Evolutionary conservation across 2,113 vertebrate genomes (phyloP), one percentile per base, ranked within the genome.

Genomic region (Poeciliopsis occidentalis): DNA sequence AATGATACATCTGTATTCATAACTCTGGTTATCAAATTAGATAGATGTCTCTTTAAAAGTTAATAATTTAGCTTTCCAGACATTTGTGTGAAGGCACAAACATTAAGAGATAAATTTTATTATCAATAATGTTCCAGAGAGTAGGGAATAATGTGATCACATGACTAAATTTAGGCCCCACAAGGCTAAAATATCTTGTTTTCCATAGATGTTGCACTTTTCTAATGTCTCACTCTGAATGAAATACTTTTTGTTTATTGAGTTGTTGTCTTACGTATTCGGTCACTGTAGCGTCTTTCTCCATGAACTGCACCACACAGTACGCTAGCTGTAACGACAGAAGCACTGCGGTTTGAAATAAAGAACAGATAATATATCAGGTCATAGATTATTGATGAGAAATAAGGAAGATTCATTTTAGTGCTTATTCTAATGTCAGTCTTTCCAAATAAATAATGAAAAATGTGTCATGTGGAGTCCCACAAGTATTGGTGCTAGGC

Each of bases 261-360:
- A 27, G 27, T 15, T 12, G 60, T 0, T 60, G 7, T 91, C 96
- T 96, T 93, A 97, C 96, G 4, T 96, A 96, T 92, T 97, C 96
- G 63, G 96, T 97, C 86, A 97, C 94, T 6, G 96, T 96, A 41
- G 96, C 95, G 4, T 97, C 96, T 91, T 97, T 97, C 91, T 97
- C 96, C 94, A 97, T 94, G 77, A 97, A 97, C 89, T 97, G 96
- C 78, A 97, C 96, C 89, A 97, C 96, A 89, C 96, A 97, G 91
- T 97, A 97, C 11, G 96, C 96, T 92, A 97, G 95, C 96, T 97
- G 87, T 31, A 68, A 69, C 41, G 34, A 75, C 57, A 80, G 39
- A 70, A 60, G 83, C 54, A 78, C 0, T 67, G 1, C 24, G 0
- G n/a, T 27, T 29, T 37, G 24, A 26, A 65, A 12, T 4, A 39